Evolutionary conservation across 2,797 vertebrate species (phyloP).

Genomic region (Pantherophis alleghaniensis): DNA sequence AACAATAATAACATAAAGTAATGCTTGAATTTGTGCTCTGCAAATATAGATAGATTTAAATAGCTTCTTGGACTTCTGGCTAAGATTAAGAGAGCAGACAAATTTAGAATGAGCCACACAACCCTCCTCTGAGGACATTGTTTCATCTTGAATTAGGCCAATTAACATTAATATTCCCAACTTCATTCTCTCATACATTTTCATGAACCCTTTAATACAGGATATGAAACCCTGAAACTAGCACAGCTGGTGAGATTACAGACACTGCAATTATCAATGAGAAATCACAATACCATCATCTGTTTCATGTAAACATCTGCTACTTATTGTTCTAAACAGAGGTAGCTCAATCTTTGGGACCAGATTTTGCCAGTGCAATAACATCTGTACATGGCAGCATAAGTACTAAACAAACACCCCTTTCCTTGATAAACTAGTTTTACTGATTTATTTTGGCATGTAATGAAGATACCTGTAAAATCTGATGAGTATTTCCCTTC

Average conservation of each 20-base stretch:
- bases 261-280: conserved; percentile 14
- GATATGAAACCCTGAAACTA: not conserved
- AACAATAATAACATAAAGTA: not conserved
- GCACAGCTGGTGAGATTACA: conserved; percentile 12
- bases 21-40: not conserved
- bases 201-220: not conserved
- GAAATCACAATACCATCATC: not conserved
- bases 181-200: not conserved
- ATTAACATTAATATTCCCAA: conserved; percentile 10
- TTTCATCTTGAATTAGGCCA: not conserved
- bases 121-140: not conserved
- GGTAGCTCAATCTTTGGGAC: not conserved
- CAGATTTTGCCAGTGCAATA: not conserved
- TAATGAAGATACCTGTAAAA: not conserved
- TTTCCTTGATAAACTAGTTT: not conserved
- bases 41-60: not conserved
- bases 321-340: not conserved
- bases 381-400: not conserved
- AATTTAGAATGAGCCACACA: not conserved
- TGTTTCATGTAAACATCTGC: conserved; percentile 9
- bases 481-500: not conserved
- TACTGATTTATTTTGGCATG: not conserved
- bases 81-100: not conserved
- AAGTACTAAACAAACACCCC: not conserved
- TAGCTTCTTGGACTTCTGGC: not conserved